phyloP scores from a whole-genome alignment of 1,140 invertebrate genomes.

The Drosophila littoralis region DNA sequence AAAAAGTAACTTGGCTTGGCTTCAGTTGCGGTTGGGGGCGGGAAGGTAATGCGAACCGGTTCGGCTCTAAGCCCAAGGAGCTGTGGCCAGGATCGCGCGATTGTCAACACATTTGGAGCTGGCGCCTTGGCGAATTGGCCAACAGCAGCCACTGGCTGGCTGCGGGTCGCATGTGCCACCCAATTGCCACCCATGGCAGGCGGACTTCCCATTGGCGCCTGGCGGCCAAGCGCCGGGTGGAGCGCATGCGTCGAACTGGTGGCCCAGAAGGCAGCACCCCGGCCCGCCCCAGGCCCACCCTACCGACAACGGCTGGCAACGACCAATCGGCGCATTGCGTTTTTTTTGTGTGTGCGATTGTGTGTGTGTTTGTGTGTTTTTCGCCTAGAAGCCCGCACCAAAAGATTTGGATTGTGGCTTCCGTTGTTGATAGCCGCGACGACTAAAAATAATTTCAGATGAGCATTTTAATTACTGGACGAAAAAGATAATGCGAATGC shows the following conservation, averaged over 20 bases:
- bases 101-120: background rate
- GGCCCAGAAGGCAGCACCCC: background rate
- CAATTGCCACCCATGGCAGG: conserved; percentile 34
- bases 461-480: conserved; percentile 45
- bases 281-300: conserved; percentile 10
- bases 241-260: conserved; percentile 38
- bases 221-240: background rate
- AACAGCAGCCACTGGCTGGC: background rate
- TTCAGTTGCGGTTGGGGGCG: too few species aligned
- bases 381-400: conserved; percentile 7
- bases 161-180: background rate
- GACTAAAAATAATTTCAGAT: conserved; percentile 46
- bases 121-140: conserved; percentile 8
- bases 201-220: conserved; percentile 44
- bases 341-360: background rate
- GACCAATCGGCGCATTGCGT: conserved; percentile 65
- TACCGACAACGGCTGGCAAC: conserved; percentile 8
- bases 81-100: conserved; percentile 1
- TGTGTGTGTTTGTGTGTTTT: background rate
- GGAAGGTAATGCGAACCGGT: too few species aligned
- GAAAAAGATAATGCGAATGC: conserved; percentile 36
- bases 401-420: conserved; percentile 39
- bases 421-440: conserved; percentile 42
- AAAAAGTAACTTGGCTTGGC: too few species aligned
- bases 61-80: background rate